phyloP scores from a whole-genome alignment of 2,113 vertebrate species.

The Macaca mulatta region DNA sequence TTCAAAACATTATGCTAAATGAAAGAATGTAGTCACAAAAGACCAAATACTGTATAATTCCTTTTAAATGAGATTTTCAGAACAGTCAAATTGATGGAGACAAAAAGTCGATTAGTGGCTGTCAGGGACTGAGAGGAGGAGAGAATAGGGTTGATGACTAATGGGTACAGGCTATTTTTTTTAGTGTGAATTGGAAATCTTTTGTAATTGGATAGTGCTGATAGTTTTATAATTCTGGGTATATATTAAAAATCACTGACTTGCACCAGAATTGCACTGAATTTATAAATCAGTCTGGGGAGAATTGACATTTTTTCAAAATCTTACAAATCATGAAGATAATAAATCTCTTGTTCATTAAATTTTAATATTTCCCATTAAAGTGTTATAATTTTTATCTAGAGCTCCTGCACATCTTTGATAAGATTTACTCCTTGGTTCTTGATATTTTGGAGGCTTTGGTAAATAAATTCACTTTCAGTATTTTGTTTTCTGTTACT shows the following conservation, averaged over 20 bases:
- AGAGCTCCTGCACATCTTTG: neutral
- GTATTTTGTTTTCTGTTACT: neutral
- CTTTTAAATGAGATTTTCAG: neutral
- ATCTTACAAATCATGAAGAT: neutral
- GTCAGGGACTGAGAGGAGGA: neutral
- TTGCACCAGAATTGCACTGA: neutral
- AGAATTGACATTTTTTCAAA: neutral
- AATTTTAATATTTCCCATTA: neutral
- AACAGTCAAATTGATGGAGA: neutral
- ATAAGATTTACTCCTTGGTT: neutral
- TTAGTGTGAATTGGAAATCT: neutral
- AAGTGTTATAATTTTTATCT: neutral
- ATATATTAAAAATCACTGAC: neutral
- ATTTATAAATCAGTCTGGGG: neutral
- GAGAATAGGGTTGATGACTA: neutral
- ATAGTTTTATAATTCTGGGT: neutral
- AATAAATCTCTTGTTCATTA: neutral
- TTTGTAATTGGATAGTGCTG: neutral
- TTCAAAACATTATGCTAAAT: neutral
- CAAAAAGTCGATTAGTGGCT: neutral
- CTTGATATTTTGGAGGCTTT: neutral
- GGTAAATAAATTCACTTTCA: neutral
- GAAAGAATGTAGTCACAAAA: neutral
- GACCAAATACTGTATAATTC: neutral
- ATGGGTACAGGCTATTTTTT: neutral